Evolutionary conservation across 35 echinoderm and acorn worm species (phyloP).

Genomic region (Amphiura filiformis): DNA sequence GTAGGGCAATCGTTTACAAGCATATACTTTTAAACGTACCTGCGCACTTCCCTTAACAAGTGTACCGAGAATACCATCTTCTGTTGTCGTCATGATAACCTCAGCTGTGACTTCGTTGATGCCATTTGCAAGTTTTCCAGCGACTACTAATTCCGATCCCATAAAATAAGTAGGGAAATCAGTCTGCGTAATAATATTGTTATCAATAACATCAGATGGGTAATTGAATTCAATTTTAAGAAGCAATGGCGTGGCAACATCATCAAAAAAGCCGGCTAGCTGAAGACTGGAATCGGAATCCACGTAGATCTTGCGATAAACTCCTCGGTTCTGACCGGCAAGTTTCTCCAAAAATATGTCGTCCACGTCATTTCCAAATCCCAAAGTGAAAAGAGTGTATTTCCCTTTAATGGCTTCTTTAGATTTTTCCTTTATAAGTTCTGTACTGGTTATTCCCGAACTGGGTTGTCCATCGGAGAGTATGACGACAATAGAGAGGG

Average conservation of each 20-base stretch:
- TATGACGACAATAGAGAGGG: conserved; percentile 51
- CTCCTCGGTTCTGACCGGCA: conserved; percentile 43
- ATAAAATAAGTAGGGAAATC: conserved; percentile 61
- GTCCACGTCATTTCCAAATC: conserved; percentile 63
- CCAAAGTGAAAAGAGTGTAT: conserved; percentile 61
- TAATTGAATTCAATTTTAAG: conserved; percentile 63
- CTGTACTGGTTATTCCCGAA: conserved; percentile 26
- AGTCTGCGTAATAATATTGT: conserved; percentile 62
- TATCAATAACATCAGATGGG: conserved; percentile 16
- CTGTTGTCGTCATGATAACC: too few relatives aligned
- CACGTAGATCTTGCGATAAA: conserved; percentile 74
- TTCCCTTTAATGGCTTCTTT: conserved; percentile 23
- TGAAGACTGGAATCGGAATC: conserved; percentile 70
- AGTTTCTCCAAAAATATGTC: conserved; percentile 59
- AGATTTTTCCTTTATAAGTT: conserved; percentile 25
- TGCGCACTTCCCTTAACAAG: too few relatives aligned
- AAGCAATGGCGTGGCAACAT: conserved; percentile 79
- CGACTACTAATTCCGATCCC: conserved; percentile 77
- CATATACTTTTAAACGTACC: too few relatives aligned
- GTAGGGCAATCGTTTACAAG: too few relatives aligned
- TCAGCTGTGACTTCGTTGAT: neutral
- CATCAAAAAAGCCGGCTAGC: conserved; percentile 77
- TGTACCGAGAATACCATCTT: too few relatives aligned
- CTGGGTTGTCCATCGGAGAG: conserved; percentile 73
- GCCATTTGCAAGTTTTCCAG: conserved; percentile 57